Base-by-base conservation (phyloP, 1,140 invertebrate species). In the Macrosteles quadrilineatus region DNA sequence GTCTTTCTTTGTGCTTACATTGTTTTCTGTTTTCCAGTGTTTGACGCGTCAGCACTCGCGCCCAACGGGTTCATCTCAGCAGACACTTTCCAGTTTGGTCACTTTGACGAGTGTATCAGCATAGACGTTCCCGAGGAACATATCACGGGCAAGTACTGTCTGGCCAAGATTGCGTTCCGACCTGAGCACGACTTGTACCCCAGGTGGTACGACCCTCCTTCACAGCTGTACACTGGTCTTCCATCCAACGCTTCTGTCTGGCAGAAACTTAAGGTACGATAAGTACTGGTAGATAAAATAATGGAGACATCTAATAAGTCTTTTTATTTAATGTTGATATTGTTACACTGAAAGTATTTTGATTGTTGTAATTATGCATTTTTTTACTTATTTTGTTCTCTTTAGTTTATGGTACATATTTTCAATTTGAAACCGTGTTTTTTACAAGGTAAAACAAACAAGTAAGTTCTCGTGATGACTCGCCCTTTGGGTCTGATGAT, bases 91-190 rank as follows among this genome's bases (percentile, higher is more conserved):
- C 86, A 89, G 64, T 77, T 90, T 30, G 88, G 88, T 2, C 89
- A 90, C 77, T 90, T 86, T 73, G 88, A 90, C 73, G 86, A 90
- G 77, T 90, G 88, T 69, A 75, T 89, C 11, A 30, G 27, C 1
- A 27, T 65, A 1, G 63, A 64, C 4, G 31, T 40, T 6, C 59
- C 59, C 19, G 67, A 29, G 2, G 67, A 65, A 19, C 23, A 47
- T 2, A 27, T 72, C 1, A 19, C 31, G 19, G 71, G 71, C 14
- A 64, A 69, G 25, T 69, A 72, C 36, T 72, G 71, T 59, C 25
- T 72, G 45, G 59, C 63, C 4, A 72, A 25, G 23, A 53, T 72
- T 14, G 43, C 64, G 21, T 72, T 55, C 27, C 19, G 57, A 1
- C 45, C 67, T 1, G 50, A 25, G 11, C 29, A 29, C 1, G 21